Evolutionary conservation across 1,140 invertebrate species (phyloP), one percentile per base, ranked within the genome.

Genomic region (Dreissena polymorpha): DNA sequence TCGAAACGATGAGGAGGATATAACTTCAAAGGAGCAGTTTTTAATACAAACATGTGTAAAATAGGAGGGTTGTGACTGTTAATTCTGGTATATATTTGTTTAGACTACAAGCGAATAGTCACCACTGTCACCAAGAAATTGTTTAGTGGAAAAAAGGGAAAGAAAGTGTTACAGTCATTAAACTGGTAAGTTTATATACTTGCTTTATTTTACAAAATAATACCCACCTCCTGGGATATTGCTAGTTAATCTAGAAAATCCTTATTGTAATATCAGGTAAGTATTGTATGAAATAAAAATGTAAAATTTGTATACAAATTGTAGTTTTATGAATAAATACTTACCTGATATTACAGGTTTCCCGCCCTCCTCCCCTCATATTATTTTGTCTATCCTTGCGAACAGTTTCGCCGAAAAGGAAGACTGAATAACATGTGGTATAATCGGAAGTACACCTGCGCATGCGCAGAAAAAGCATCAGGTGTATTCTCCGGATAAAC

Each of bases 281-380:
- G 71, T 73, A 55, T 75, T 73, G 49, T 77, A 77, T 53, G 64
- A 77, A 77, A 77, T 77, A 68, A 77, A 67, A 77, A 18, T 65
- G 60, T 60, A 67, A 75, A 75, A 73, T 72, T 72, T 73, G 51
- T 73, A 53, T 60, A 23, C 71, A 73, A 73, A 73, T 55, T 73
- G 55, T 21, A 73, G 51, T 73, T 74, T 74, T 74, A 74, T 74
- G 72, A 74, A 60, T 64, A 75, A 64, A 75, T 75, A 75, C n/a
- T n/a, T n/a, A n/a, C 51, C 73, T 64, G 73, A 25, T 39, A 63
- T 63, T 63, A 64, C 73, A 63, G 55, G 50, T 49, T 55, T 12
- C 71, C 71, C 71, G 2, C 71, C 71, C 51, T 25, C 51, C 23
- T 55, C 27, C 69, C 69, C 69, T 18, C 16, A 29, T 49, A 16